phyloP scores from a whole-genome alignment of 2,888 invertebrate species.

The Alentia gelatinosa region DNA sequence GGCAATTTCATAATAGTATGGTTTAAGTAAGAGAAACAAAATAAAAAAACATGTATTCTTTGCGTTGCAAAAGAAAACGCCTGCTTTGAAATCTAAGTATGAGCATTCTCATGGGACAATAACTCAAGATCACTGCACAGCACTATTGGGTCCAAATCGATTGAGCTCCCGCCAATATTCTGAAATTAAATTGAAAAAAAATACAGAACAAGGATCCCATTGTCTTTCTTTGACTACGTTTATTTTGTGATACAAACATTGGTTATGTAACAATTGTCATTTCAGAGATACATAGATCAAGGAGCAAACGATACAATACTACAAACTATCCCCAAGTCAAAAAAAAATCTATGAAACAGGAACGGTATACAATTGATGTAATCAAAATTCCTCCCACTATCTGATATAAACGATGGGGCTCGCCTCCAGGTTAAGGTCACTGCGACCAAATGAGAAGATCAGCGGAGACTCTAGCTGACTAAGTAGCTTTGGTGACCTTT shows the following conservation, averaged over 20 bases:
- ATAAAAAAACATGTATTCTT: too few relatives aligned
- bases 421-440: constrained; percentile 10
- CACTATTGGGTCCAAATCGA: too few relatives aligned
- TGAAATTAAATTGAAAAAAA: too few relatives aligned
- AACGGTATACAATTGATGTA: neutral
- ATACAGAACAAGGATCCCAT: too few relatives aligned
- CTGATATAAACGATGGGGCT: neutral
- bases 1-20: too few relatives aligned
- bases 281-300: constrained; percentile 31
- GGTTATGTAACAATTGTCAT: constrained; percentile 31
- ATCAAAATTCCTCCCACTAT: neutral
- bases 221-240: constrained; percentile 30
- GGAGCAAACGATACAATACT: constrained; percentile 32
- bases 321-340: constrained; percentile 34
- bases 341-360: neutral
- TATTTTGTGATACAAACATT: constrained; percentile 37
- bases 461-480: neutral
- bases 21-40: too few relatives aligned
- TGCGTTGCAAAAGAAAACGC: too few relatives aligned
- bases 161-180: too few relatives aligned
- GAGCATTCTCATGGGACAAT: too few relatives aligned
- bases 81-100: too few relatives aligned
- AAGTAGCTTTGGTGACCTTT: neutral
- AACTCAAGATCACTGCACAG: too few relatives aligned
- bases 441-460: neutral